phyloP scores from a whole-genome alignment of 2,797 vertebrate species.

The Synanceia verrucosa region DNA sequence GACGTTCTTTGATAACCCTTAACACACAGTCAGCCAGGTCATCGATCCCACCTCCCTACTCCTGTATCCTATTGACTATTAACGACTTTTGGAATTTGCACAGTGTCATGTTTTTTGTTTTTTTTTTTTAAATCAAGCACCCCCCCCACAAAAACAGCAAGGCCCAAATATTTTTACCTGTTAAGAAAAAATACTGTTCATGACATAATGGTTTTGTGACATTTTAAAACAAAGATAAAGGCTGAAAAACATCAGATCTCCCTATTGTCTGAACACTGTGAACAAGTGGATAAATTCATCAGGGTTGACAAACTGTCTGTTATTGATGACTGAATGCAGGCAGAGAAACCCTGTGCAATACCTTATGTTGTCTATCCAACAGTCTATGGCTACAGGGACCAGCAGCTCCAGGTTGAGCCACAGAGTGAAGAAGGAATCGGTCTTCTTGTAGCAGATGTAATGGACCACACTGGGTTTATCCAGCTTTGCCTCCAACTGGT shows the following conservation, averaged over 20 bases:
- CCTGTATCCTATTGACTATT: neutral
- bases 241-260: neutral
- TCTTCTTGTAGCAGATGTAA: conserved; percentile 97
- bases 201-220: neutral
- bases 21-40: conserved; percentile 9
- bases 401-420: conserved; percentile 97
- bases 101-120: neutral
- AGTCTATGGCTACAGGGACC: conserved; percentile 95
- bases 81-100: conserved; percentile 11
- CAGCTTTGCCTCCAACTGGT: conserved; percentile 96
- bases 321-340: neutral
- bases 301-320: neutral
- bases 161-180: neutral
- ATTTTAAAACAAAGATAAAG: neutral
- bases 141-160: neutral
- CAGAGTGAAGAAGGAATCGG: conserved; percentile 92
- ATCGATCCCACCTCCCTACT: neutral
- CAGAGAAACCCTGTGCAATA: conserved; percentile 46
- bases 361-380: conserved; percentile 99
- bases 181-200: neutral
- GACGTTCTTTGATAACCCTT: conserved; percentile 11
- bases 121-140: neutral
- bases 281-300: neutral
- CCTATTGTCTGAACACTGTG: too few relatives aligned
- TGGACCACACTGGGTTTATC: conserved; percentile 96